A percentile compares a stretch with the other conserved stretches of the same genome.
These are phyloP conservation scores for Paradoxurus hermaphroditus DNA, from an alignment of 2,113 vertebrate species.

Conservation along the genomic window DNA sequence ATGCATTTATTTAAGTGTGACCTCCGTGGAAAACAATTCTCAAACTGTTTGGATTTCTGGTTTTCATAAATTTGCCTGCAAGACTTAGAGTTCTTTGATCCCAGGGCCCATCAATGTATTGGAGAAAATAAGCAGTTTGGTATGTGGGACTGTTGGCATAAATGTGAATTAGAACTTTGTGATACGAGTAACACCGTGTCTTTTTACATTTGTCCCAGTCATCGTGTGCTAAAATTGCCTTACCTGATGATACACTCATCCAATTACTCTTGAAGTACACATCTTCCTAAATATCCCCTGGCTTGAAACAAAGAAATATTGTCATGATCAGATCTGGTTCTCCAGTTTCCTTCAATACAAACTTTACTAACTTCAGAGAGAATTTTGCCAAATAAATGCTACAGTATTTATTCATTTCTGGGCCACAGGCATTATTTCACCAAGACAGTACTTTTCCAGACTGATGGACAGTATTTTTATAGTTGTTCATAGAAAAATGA, in stretches of 20 bases:
- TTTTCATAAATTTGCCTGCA: conserved; percentile 44
- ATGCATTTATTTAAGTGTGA: neutral
- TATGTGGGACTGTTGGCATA: neutral
- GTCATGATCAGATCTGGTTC: conserved; percentile 29
- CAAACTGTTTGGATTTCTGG: conserved; percentile 6
- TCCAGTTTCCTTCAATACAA: conserved; percentile 34
- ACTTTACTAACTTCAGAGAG: conserved; percentile 59
- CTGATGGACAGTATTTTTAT: conserved; percentile 61
- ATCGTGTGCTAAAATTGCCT: neutral
- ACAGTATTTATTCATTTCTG: conserved; percentile 57
- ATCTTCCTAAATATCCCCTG: conserved; percentile 36
- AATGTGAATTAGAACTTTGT: conserved; percentile 55
- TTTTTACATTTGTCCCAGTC: conserved; percentile 17
- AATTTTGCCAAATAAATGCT: conserved; percentile 48
- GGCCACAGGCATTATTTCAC: conserved; percentile 41
- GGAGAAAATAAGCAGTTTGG: conserved; percentile 59
- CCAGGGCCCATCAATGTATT: neutral
- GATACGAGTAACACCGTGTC: conserved; percentile 17
- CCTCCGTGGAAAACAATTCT: neutral
- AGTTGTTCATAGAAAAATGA: conserved; percentile 57
- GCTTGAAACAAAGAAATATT: conserved; percentile 39
- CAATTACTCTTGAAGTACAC: neutral
- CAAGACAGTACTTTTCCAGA: conserved; percentile 50
- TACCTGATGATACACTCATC: neutral
- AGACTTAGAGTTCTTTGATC: conserved; percentile 46